Percentiles rank a stretch among this genome's conserved stretches.
Conservation (phyloP, 30 jellyfish, hydroid and myxozoan species). For the Aurelia aurita region DNA sequence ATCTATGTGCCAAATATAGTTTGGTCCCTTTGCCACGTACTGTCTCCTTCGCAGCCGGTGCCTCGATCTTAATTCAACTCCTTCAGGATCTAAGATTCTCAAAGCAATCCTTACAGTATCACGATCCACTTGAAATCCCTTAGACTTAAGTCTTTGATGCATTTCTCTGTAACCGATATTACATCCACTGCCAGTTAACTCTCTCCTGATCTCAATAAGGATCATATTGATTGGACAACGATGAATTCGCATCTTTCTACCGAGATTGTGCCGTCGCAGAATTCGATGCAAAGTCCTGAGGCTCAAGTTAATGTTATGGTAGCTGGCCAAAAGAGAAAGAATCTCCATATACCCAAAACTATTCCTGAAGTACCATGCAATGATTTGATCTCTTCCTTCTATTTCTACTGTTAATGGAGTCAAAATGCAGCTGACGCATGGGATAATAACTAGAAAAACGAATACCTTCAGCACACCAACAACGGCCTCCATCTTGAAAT, state of each 20-base stretch:
- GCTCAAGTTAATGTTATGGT: constrained; percentile 26
- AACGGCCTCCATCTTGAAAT: too few species aligned
- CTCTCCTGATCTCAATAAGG: background rate
- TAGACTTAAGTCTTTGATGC: background rate
- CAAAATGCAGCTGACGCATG: too few species aligned
- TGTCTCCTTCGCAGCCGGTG: constrained; percentile 24
- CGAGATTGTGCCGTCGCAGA: constrained; percentile 3
- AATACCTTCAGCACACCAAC: too few species aligned
- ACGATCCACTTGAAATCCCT: constrained; percentile 20
- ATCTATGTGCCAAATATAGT: constrained; percentile 37
- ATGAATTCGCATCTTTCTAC: background rate
- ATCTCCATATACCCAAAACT: too few species aligned
- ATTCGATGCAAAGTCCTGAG: constrained; percentile 32
- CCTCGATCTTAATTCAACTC: background rate
- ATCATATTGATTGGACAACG: background rate
- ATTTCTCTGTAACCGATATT: constrained; percentile 40
- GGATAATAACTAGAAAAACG: too few species aligned
- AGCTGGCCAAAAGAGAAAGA: too few species aligned
- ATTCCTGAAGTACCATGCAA: too few species aligned
- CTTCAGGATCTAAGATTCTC: constrained; percentile 10
- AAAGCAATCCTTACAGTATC: constrained; percentile 11
- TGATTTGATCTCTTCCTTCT: too few species aligned
- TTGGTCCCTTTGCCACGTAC: constrained; percentile 52
- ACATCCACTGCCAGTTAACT: constrained; percentile 1
- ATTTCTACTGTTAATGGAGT: too few species aligned